Base-by-base conservation (phyloP, 1,140 invertebrate genomes). In the Drosophila albomicans region DNA sequence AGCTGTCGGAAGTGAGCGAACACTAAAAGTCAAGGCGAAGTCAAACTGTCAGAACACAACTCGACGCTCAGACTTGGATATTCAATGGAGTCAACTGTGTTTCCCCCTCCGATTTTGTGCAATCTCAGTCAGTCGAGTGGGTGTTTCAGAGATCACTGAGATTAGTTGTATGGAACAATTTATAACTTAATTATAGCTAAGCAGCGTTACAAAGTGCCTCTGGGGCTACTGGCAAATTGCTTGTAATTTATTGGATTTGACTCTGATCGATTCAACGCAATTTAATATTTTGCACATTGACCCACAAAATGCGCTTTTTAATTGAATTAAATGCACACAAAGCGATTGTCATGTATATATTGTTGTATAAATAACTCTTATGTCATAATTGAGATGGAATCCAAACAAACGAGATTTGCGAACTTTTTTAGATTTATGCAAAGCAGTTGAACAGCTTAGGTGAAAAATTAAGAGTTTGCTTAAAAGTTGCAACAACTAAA, bases 151-250 rank as follows among this genome's bases (percentile, higher is more conserved):
- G 85, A 89, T 88, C 84, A 70, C 45, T 67, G 57, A 77, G 48
- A 84, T 87, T 80, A 74, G 48, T 57, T 56, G 10, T 62, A 70
- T 25, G 43, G 72, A 58, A 78, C 51, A 84, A 75, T 88, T 89
- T 89, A 88, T 89, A 89, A 89, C 85, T 89, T 88, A 88, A 88
- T 88, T 88, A 89, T 79, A 89, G 76, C 56, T 65, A 74, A 84
- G 81, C 66, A 87, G 82, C 84, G 79, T 87, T 80, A 82, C 75
- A 85, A 86, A 75, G 35, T 48, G 77, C 85, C 80, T n/a, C 65
- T 35, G 76, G 85, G 62, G 62, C 61, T 59, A 63, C 52, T 72
- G 46, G 62, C 68, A 77, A 87, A 87, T 86, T 82, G 62, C 57
- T 66, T 28, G 30, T 56, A 78, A 73, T 59, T 68, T 81, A 86